Evolutionary conservation across 2,797 vertebrate species (phyloP).

Genomic region (Podarcis siculus): DNA sequence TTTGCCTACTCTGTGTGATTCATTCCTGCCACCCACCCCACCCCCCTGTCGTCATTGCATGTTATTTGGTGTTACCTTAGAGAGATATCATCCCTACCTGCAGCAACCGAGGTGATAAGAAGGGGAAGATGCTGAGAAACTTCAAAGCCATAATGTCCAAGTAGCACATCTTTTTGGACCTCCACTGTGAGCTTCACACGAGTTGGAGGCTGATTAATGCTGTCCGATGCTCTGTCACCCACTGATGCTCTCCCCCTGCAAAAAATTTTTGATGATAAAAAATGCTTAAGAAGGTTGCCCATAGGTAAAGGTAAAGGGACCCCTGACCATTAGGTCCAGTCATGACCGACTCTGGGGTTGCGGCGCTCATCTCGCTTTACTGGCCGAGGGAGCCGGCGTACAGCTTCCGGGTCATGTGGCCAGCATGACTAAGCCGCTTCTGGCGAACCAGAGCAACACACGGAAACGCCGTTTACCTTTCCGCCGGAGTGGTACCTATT

Average conservation of each 20-base stretch:
- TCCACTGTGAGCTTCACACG: conserved; percentile 84
- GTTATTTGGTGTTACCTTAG: background rate
- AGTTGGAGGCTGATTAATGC: conserved; percentile 76
- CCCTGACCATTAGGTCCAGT: no score
- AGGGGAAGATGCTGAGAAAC: conserved; percentile 86
- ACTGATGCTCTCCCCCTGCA: conserved; percentile 75
- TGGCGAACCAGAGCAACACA: no score
- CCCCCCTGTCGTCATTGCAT: background rate
- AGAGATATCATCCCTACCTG: conserved; percentile 77
- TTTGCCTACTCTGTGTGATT: no score
- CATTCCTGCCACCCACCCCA: no score
- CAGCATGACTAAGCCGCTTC: no score
- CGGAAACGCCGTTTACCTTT: no score
- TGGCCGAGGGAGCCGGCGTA: no score
- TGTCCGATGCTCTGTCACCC: conserved; percentile 74
- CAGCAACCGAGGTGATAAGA: conserved; percentile 86
- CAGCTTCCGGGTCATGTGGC: no score
- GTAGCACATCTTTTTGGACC: conserved; percentile 82
- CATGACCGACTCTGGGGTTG: no score
- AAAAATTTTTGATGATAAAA: conserved; percentile 9
- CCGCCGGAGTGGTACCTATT: no score
- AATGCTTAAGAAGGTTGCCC: background rate
- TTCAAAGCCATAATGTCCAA: conserved; percentile 89
- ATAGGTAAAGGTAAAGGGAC: no score
- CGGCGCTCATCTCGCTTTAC: no score